phyloP scores from a whole-genome alignment of 2,113 vertebrate genomes.

The Corynorhinus townsendii region DNA sequence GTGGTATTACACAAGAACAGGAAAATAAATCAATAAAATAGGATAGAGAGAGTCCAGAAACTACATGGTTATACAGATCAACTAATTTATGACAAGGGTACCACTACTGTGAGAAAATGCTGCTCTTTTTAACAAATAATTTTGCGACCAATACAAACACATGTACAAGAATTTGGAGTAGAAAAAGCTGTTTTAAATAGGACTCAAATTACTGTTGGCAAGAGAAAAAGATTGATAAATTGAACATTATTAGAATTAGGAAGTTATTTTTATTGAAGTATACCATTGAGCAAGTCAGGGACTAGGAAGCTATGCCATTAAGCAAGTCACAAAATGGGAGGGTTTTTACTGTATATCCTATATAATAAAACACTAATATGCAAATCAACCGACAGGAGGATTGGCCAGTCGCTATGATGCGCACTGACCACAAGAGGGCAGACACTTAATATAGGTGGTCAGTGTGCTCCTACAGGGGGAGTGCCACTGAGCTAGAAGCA shows the following conservation, averaged over 20 bases:
- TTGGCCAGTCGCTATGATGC: too few species aligned
- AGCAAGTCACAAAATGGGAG: background rate
- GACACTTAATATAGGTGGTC: too few species aligned
- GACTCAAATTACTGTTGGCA: background rate
- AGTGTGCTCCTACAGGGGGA: too few species aligned
- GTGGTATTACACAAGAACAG: background rate
- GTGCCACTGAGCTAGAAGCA: too few species aligned
- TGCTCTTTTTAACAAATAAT: background rate
- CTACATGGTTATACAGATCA: background rate
- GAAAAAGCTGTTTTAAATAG: background rate
- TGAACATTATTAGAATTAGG: background rate
- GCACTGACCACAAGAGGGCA: too few species aligned
- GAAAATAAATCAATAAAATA: constrained; percentile 4
- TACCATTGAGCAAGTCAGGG: background rate
- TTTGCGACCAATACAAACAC: background rate
- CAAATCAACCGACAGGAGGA: too few species aligned
- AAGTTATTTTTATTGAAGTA: background rate
- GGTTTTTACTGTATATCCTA: background rate
- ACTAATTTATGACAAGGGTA: background rate
- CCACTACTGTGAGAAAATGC: background rate
- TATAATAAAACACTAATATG: too few species aligned
- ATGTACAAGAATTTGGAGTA: background rate
- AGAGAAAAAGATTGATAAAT: background rate
- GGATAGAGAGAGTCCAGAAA: background rate
- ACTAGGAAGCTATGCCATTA: background rate